phyloP scores from a whole-genome alignment of 2,113 vertebrate genomes.

The Notiomystis cincta region DNA sequence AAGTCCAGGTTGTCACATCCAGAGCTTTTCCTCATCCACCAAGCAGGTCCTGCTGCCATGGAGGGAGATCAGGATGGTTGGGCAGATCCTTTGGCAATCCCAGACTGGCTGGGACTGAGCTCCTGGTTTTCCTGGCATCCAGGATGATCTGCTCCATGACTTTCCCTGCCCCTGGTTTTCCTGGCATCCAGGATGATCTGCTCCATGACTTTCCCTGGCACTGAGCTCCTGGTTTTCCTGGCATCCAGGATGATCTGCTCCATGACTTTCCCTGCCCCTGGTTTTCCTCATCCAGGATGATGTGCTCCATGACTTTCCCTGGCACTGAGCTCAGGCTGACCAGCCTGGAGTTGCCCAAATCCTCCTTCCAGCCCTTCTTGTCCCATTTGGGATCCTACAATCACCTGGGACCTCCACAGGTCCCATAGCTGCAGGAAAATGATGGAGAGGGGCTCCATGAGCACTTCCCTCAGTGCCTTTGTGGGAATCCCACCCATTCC shows the following conservation, averaged over 20 bases:
- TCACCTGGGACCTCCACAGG: rapidly evolving
- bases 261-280: too few species aligned
- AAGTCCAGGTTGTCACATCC: rapidly evolving
- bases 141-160: not conserved
- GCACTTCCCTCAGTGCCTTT: not conserved
- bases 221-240: too few species aligned
- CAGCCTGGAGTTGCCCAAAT: not conserved
- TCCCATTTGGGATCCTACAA: not conserved
- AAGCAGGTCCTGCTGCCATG: rapidly evolving
- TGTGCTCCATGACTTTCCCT: too few species aligned
- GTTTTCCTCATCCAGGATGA: too few species aligned
- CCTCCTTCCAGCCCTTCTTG: not conserved
- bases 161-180: too few species aligned
- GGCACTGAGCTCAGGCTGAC: not conserved
- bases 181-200: too few species aligned
- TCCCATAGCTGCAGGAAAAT: not conserved
- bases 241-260: too few species aligned
- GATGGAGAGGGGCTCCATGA: not conserved
- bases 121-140: not conserved
- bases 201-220: not conserved
- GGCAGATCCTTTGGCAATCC: not conserved
- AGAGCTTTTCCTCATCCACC: not conserved
- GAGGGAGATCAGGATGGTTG: not conserved
- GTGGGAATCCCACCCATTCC: not conserved
- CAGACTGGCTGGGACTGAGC: not conserved